Evolutionary conservation across 2,888 invertebrate species (phyloP).

Genomic region (Endomychus coccineus): DNA sequence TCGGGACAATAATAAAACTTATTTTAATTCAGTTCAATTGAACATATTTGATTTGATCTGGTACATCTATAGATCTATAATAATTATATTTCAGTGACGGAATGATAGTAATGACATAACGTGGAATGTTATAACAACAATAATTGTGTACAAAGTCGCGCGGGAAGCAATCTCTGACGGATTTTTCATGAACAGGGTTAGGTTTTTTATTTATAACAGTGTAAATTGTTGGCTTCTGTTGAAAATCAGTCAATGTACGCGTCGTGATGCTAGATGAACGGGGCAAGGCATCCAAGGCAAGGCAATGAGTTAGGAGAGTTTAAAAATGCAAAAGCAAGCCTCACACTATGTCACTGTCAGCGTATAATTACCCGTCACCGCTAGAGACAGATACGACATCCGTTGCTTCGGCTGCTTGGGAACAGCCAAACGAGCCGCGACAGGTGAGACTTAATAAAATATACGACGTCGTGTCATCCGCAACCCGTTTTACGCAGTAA

Average conservation of each 20-base stretch:
- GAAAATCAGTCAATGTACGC: slow-evolving; percentile 16
- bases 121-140: too few relatives aligned
- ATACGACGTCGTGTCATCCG: slow-evolving; percentile 36
- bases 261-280: slow-evolving; percentile 21
- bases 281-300: slow-evolving; percentile 26
- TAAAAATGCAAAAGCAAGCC: slow-evolving; percentile 40
- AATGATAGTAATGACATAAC: too few relatives aligned
- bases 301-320: too few relatives aligned
- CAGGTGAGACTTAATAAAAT: slow-evolving; percentile 45
- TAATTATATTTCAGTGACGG: too few relatives aligned
- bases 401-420: slow-evolving; percentile 38
- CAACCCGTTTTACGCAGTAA: slow-evolving; percentile 35
- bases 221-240: neutral
- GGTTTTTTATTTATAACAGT: too few relatives aligned
- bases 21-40: too few relatives aligned
- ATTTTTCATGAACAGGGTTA: too few relatives aligned
- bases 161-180: too few relatives aligned
- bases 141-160: too few relatives aligned
- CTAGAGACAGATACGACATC: slow-evolving; percentile 41
- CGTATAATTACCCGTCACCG: slow-evolving; percentile 44
- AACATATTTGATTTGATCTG: too few relatives aligned
- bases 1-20: too few relatives aligned
- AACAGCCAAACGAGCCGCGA: slow-evolving; percentile 41
- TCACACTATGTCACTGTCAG: slow-evolving; percentile 44
- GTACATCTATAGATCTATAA: too few relatives aligned